These are phyloP conservation scores for Diadophis punctatus DNA, from an alignment of 2,113 vertebrate genomes.

Conservation along the genomic window DNA sequence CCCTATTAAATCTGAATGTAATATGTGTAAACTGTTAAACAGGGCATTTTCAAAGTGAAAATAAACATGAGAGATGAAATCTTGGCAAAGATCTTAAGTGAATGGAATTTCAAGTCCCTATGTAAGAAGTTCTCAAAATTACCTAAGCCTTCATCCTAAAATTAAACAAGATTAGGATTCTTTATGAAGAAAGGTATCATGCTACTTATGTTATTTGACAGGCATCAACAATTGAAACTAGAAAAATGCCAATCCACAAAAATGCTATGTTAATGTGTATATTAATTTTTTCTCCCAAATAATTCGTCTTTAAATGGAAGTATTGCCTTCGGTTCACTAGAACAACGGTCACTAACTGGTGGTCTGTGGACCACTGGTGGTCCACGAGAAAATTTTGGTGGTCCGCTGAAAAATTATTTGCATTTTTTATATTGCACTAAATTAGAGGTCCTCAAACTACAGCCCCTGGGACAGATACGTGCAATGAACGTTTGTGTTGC, in stretches of 20 bases:
- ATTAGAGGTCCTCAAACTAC: no score
- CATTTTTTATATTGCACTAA: no score
- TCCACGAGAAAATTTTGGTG: no score
- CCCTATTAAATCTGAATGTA: not conserved
- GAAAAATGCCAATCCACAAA: not conserved
- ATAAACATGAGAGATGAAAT: slow-evolving; percentile 13
- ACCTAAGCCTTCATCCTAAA: not conserved
- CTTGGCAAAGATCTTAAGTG: slow-evolving; percentile 5
- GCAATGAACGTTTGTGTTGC: no score
- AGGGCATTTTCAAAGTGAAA: not conserved
- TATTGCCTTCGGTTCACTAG: not conserved
- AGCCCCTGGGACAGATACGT: no score
- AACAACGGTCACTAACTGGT: no score
- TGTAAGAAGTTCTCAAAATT: not conserved
- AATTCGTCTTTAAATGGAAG: not conserved
- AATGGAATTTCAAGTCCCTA: slow-evolving; percentile 9
- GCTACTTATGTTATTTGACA: not conserved
- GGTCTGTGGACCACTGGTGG: no score
- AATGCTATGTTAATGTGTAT: not conserved
- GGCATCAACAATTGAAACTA: not conserved
- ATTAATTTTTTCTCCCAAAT: not conserved
- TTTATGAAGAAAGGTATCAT: not conserved
- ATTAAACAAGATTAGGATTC: slow-evolving; percentile 11
- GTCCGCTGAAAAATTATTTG: no score
- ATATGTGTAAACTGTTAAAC: not conserved